phyloP scores from a whole-genome alignment of 2,113 vertebrate genomes.

The Tiliqua scincoides region DNA sequence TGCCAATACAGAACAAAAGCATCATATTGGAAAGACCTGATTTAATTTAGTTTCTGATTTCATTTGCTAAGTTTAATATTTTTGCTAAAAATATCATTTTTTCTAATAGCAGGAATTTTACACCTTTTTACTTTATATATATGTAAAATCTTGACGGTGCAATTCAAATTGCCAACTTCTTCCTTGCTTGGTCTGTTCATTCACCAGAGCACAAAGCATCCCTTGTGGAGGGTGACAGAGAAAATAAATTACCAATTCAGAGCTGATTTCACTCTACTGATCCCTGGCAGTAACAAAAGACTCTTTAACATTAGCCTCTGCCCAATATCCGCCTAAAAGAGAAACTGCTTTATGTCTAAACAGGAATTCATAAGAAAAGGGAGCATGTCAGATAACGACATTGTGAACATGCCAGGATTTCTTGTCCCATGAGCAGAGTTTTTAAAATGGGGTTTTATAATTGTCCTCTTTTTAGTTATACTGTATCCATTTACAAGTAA shows the following conservation, averaged over 20 bases:
- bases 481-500: neutral
- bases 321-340: constrained; percentile 2
- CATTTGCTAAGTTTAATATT: no score
- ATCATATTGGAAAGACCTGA: no score
- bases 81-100: no score
- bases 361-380: neutral
- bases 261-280: constrained; percentile 9
- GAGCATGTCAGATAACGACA: neutral
- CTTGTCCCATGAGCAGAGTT: neutral
- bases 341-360: constrained; percentile 10
- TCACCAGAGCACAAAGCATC: constrained; percentile 1
- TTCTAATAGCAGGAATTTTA: no score
- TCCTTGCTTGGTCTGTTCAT: neutral
- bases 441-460: neutral
- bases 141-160: neutral
- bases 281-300: constrained; percentile 6
- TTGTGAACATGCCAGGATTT: neutral
- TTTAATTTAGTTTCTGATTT: no score
- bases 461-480: neutral
- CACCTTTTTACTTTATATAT: no score
- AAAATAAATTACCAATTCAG: constrained; percentile 12
- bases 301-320: neutral
- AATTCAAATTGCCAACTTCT: neutral
- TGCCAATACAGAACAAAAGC: no score
- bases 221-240: constrained; percentile 7